Evolutionary conservation across 2,113 vertebrate genomes (phyloP).

Genomic region (Sorex fumeus): DNA sequence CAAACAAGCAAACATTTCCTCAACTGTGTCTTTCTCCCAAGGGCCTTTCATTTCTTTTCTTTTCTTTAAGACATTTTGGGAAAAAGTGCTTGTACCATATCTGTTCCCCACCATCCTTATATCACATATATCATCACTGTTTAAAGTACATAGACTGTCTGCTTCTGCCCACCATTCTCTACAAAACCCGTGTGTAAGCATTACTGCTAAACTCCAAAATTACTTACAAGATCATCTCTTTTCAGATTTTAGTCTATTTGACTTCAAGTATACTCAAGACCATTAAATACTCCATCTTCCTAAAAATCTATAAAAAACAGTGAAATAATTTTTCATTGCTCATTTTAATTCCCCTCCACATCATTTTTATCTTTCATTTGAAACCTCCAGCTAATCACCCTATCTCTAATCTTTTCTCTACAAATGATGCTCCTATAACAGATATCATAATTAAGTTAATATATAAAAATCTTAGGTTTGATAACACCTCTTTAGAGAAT

Average conservation of each 20-base stretch:
- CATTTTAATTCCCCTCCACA: neutral
- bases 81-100: neutral
- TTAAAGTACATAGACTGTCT: neutral
- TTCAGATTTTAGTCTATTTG: conserved; percentile 8
- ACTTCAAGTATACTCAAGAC: neutral
- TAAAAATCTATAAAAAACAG: conserved; percentile 15
- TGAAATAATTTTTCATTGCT: conserved; percentile 28
- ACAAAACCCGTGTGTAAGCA: neutral
- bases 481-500: neutral
- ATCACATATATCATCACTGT: neutral
- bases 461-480: conserved; percentile 10
- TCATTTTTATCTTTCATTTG: neutral
- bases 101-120: neutral
- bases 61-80: neutral
- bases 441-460: neutral
- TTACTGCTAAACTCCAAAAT: neutral
- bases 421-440: neutral
- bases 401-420: neutral
- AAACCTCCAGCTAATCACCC: neutral
- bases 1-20: neutral
- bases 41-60: neutral
- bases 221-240: neutral
- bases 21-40: neutral
- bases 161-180: neutral
- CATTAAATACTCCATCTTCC: neutral